Conservation (phyloP, 2,888 invertebrate species). For the Notodonta dromedarius region DNA sequence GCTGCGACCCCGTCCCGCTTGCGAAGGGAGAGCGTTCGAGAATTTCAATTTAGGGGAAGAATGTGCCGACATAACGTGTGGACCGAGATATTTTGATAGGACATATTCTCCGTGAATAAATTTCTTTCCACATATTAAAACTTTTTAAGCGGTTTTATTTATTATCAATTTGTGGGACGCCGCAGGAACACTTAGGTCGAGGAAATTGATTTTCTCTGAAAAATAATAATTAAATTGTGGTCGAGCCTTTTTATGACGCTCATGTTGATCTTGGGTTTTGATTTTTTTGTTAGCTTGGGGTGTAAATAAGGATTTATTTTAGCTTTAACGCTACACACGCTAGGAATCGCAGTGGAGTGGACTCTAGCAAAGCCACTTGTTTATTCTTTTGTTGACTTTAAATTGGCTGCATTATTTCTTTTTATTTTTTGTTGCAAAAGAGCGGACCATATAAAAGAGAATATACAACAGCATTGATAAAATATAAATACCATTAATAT, state of each 20-base stretch:
- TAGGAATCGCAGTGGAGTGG: no score
- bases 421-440: no score
- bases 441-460: no score
- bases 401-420: no score
- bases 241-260: neutral
- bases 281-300: no score
- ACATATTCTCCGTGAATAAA: slow-evolving; percentile 83
- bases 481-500: no score
- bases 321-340: no score
- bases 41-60: slow-evolving; percentile 86
- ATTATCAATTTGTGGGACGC: slow-evolving; percentile 50
- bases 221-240: neutral
- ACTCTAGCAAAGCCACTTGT: no score
- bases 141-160: slow-evolving; percentile 76
- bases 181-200: slow-evolving; percentile 18
- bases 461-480: no score
- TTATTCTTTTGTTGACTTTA: no score
- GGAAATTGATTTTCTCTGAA: slow-evolving; percentile 24
- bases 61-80: slow-evolving; percentile 84
- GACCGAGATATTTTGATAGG: slow-evolving; percentile 85
- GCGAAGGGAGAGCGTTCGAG: slow-evolving; percentile 79
- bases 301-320: no score
- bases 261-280: neutral
- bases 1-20: slow-evolving; percentile 76
- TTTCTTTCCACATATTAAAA: slow-evolving; percentile 82